Conservation (phyloP, 1,140 invertebrate species). For the Drosophila santomea region DNA sequence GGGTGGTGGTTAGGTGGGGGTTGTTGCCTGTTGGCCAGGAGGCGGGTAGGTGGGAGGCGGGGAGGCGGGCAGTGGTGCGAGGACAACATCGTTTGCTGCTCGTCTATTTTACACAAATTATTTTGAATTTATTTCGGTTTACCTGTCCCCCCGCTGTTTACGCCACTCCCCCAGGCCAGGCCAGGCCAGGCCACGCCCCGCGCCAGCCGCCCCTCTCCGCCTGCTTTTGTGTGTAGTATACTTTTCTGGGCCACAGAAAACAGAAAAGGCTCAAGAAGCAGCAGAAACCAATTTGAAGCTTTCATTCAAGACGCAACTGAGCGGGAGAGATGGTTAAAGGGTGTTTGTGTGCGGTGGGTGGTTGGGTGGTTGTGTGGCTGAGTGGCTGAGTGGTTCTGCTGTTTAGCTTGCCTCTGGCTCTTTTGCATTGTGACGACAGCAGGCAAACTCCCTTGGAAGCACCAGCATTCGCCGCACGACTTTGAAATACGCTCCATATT, state of each 20-base stretch:
- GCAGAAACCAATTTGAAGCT: constrained; percentile 79
- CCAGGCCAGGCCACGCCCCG: neutral
- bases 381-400: neutral
- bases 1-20: neutral
- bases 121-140: constrained; percentile 80
- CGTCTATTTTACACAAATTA: constrained; percentile 81
- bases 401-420: constrained; percentile 24
- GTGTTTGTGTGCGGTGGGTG: constrained; percentile 19
- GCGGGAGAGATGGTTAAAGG: constrained; percentile 44
- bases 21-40: neutral
- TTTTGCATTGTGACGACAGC: constrained; percentile 72
- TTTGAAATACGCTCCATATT: constrained; percentile 79
- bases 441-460: neutral
- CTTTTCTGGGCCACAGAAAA: constrained; percentile 57
- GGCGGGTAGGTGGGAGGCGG: no score
- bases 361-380: neutral
- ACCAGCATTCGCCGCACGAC: constrained; percentile 44
- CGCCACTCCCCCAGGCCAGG: neutral
- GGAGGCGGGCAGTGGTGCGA: constrained; percentile 1
- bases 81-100: constrained; percentile 44
- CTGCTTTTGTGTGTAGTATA: constrained; percentile 62
- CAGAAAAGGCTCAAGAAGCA: constrained; percentile 48
- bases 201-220: constrained; percentile 1
- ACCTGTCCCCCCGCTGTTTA: constrained; percentile 36
- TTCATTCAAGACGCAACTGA: constrained; percentile 66